Conservation (phyloP, 2,797 vertebrate species). For the Gadopsis bispinosus region DNA sequence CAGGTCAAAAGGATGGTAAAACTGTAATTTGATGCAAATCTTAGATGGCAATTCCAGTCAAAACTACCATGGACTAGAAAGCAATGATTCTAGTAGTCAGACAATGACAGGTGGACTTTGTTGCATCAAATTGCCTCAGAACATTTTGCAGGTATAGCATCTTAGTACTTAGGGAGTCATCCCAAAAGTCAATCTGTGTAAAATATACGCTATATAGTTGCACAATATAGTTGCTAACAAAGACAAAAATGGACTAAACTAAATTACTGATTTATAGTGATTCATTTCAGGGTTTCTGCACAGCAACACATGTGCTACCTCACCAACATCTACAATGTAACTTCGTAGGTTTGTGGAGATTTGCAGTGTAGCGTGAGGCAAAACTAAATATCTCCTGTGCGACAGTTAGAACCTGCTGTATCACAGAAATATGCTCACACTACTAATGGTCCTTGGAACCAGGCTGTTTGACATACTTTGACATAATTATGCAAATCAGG, state of each 20-base stretch:
- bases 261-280: neutral
- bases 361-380: neutral
- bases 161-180: neutral
- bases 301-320: neutral
- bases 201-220: neutral
- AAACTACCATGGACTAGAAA: neutral
- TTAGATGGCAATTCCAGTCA: neutral
- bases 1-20: neutral
- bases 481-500: constrained; percentile 4
- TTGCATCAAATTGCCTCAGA: neutral
- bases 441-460: neutral
- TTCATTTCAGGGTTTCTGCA: neutral
- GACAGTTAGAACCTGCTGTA: neutral
- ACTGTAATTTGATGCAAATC: neutral
- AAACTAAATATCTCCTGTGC: neutral
- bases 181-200: neutral
- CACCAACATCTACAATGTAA: neutral
- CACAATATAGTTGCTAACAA: neutral
- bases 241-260: neutral
- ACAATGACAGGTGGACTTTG: neutral
- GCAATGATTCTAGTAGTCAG: neutral
- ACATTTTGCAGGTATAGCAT: neutral
- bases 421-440: constrained; percentile 1
- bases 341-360: neutral
- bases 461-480: neutral